These are phyloP conservation scores for Tachystola acroxantha DNA, from an alignment of 2,888 invertebrate genomes.

Conservation along the genomic window DNA sequence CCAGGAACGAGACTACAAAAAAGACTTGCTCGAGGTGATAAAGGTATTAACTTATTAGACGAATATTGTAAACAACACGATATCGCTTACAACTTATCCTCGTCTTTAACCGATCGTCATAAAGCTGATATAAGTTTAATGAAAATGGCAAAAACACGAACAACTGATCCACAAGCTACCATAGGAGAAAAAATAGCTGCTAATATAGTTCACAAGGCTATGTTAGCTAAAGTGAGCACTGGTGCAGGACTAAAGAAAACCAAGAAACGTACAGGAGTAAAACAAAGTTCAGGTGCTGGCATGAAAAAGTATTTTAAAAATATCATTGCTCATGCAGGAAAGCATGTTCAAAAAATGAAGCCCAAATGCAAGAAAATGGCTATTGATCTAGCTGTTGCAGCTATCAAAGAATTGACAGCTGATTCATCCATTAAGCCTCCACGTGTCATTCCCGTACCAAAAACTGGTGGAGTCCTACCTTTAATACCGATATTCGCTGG, in stretches of 20 bases:
- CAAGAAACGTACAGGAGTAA: neutral
- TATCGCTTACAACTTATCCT: slow-evolving; percentile 16
- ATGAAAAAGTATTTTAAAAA: neutral
- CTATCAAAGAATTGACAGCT: too few relatives aligned
- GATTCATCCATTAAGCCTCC: too few relatives aligned
- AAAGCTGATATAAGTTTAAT: slow-evolving; percentile 34
- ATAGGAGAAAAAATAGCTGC: slow-evolving; percentile 31
- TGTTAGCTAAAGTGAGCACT: slow-evolving; percentile 30
- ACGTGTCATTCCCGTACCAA: too few relatives aligned
- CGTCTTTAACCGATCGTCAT: slow-evolving; percentile 22
- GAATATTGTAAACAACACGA: slow-evolving; percentile 21
- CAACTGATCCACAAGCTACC: neutral
- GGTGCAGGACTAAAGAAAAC: slow-evolving; percentile 14
- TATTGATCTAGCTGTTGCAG: too few relatives aligned
- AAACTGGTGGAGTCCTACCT: too few relatives aligned
- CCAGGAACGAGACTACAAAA: slow-evolving; percentile 25
- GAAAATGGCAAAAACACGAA: slow-evolving; percentile 6
- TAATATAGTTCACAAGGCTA: slow-evolving; percentile 25
- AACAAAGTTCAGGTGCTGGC: neutral
- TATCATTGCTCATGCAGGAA: too few relatives aligned
- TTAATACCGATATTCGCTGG: too few relatives aligned
- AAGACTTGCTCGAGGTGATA: slow-evolving; percentile 33
- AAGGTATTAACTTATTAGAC: slow-evolving; percentile 22
- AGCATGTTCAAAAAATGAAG: neutral
- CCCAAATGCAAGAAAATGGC: neutral